Conservation (phyloP, 2,888 invertebrate species). For the Amblyjoppa fuscipennis region DNA sequence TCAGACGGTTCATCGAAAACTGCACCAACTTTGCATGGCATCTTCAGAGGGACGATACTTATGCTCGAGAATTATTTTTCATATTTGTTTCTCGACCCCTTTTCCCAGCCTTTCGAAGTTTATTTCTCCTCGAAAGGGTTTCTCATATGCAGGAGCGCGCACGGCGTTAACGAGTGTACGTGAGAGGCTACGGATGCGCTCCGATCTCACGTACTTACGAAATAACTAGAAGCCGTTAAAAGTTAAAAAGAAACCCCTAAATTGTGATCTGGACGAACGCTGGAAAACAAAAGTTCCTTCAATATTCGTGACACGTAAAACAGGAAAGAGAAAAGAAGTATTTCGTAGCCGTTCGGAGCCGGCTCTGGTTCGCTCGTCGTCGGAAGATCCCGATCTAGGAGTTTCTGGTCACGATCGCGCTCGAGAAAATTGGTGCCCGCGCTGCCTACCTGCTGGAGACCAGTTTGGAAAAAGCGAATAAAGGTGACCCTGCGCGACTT, state of each 20-base stretch:
- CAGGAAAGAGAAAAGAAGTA: conserved; percentile 48
- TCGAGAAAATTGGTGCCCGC: conserved; percentile 30
- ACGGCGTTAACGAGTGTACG: not conserved
- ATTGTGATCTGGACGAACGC: not conserved
- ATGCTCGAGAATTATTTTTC: not conserved
- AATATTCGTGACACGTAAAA: conserved; percentile 50
- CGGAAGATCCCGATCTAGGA: conserved; percentile 49
- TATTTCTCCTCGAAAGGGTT: not conserved
- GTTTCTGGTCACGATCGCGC: conserved; percentile 53
- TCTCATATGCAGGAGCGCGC: not conserved
- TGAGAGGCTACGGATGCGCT: not conserved
- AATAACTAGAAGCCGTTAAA: conserved; percentile 5
- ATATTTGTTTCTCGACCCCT: not conserved
- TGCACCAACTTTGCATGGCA: not conserved
- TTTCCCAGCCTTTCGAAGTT: not conserved
- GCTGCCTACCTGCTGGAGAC: conserved; percentile 16
- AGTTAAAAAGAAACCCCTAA: not conserved
- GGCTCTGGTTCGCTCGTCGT: conserved; percentile 21
- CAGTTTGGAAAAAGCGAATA: conserved; percentile 52
- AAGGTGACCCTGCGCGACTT: conserved; percentile 67
- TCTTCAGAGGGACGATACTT: not conserved
- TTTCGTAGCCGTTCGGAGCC: conserved; percentile 46
- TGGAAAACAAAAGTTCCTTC: conserved; percentile 13
- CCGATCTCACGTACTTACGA: not conserved
- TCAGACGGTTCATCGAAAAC: not conserved